Evolutionary conservation across 1,140 invertebrate genomes (phyloP).

Genomic region (Drosophila ercepeae): DNA sequence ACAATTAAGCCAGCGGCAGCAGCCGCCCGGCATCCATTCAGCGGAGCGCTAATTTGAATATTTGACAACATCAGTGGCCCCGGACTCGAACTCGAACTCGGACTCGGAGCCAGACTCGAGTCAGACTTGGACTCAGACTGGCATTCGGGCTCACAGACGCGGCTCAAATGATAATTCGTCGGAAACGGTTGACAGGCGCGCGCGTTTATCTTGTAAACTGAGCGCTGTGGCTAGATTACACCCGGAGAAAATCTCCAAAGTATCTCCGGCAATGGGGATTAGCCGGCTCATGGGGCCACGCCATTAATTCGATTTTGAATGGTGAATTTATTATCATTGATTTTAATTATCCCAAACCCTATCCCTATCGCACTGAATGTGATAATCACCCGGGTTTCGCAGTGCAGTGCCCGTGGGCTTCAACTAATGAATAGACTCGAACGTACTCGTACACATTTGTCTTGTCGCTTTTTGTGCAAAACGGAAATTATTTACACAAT

Average conservation of each 20-base stretch:
- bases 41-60: slow-evolving; percentile 71
- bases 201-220: slow-evolving; percentile 79
- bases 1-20: slow-evolving; percentile 64
- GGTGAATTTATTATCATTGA: slow-evolving; percentile 22
- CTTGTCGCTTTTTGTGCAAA: slow-evolving; percentile 45
- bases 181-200: slow-evolving; percentile 73
- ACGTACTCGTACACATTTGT: slow-evolving; percentile 17
- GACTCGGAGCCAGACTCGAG: slow-evolving; percentile 4
- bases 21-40: slow-evolving; percentile 51
- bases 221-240: slow-evolving; percentile 42
- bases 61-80: slow-evolving; percentile 58
- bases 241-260: slow-evolving; percentile 35
- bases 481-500: slow-evolving; percentile 79
- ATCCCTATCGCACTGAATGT: too few species aligned
- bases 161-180: slow-evolving; percentile 71
- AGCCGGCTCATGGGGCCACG: not conserved
- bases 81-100: slow-evolving; percentile 3
- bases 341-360: slow-evolving; percentile 3
- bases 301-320: slow-evolving; percentile 7
- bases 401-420: slow-evolving; percentile 37
- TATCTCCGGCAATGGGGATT: slow-evolving; percentile 1
- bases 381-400: slow-evolving; percentile 7
- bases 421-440: slow-evolving; percentile 39
- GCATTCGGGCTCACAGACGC: slow-evolving; percentile 9
- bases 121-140: not conserved